Conservation (phyloP, 2,113 vertebrate species). For the Sciurus niger region DNA sequence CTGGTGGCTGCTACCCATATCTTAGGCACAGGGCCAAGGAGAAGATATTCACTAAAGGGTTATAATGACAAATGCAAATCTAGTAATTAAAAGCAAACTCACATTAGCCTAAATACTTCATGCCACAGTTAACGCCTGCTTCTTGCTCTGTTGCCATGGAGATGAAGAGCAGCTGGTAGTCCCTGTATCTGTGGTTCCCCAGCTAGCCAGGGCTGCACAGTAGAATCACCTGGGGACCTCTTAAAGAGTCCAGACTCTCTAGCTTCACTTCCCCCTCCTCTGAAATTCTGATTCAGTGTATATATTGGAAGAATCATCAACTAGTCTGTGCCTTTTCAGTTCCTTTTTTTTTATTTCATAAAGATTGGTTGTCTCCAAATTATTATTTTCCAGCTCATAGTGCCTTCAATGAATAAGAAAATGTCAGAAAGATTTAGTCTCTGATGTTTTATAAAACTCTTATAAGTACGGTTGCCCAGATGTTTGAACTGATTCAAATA, state of each 20-base stretch:
- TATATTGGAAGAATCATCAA: background rate
- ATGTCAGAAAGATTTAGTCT: slow-evolving; percentile 44
- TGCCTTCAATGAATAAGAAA: slow-evolving; percentile 58
- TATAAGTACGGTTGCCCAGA: slow-evolving; percentile 42
- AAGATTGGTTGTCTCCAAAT: slow-evolving; percentile 70
- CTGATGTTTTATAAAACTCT: slow-evolving; percentile 63
- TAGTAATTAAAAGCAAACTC: slow-evolving; percentile 84
- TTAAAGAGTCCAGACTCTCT: slow-evolving; percentile 28
- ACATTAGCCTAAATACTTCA: slow-evolving; percentile 82
- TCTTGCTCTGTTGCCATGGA: slow-evolving; percentile 80
- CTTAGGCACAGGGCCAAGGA: slow-evolving; percentile 67
- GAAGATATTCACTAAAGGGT: slow-evolving; percentile 68
- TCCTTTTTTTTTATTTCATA: slow-evolving; percentile 56
- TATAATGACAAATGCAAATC: slow-evolving; percentile 83
- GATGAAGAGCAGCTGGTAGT: slow-evolving; percentile 74
- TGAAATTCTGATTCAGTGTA: background rate
- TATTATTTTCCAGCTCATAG: slow-evolving; percentile 64
- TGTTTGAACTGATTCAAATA: slow-evolving; percentile 65
- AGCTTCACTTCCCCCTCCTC: background rate
- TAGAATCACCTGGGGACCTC: slow-evolving; percentile 72
- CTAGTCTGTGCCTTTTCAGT: background rate
- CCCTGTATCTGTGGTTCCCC: slow-evolving; percentile 62
- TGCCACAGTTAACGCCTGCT: slow-evolving; percentile 74
- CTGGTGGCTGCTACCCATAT: slow-evolving; percentile 58
- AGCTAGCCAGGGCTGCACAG: slow-evolving; percentile 57